Evolutionary conservation across 1,140 invertebrate species (phyloP).

Genomic region (Batillaria attramentaria): DNA sequence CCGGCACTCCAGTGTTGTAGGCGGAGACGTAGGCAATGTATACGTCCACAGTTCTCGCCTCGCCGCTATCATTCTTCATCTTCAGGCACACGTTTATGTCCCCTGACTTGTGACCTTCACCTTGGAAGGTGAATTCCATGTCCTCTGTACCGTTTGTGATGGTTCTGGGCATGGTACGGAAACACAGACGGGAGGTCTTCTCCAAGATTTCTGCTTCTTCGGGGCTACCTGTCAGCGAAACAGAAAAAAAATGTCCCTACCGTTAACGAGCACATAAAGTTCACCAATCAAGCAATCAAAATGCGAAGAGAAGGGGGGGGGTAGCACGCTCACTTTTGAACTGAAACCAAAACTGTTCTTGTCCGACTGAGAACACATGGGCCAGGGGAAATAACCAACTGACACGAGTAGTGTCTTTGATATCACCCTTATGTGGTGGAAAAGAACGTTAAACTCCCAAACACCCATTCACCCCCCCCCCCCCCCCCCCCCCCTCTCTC

Average conservation of each 20-base stretch:
- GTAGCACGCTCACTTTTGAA: too few relatives aligned
- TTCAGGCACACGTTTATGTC: slow-evolving; percentile 51
- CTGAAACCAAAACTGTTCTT: too few relatives aligned
- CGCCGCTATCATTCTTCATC: slow-evolving; percentile 52
- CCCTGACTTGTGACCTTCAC: slow-evolving; percentile 53
- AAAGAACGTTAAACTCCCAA: too few relatives aligned
- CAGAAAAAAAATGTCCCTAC: too few relatives aligned
- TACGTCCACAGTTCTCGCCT: slow-evolving; percentile 55
- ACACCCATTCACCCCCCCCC: too few relatives aligned
- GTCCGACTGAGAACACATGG: too few relatives aligned
- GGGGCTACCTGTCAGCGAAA: slow-evolving; percentile 56
- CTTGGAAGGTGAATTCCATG: slow-evolving; percentile 54
- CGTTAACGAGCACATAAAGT: too few relatives aligned
- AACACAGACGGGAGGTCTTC: slow-evolving; percentile 46
- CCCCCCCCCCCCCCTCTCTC: too few relatives aligned
- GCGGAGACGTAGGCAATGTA: slow-evolving; percentile 52
- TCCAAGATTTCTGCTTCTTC: slow-evolving; percentile 48
- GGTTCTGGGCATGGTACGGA: slow-evolving; percentile 39
- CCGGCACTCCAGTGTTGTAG: slow-evolving; percentile 63
- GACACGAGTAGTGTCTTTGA: not conserved
- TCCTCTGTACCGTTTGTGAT: slow-evolving; percentile 39
- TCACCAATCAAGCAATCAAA: too few relatives aligned
- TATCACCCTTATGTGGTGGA: too few relatives aligned
- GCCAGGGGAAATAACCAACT: not conserved
- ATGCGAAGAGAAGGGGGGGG: too few relatives aligned